Evolutionary conservation across 2,113 vertebrate species (phyloP).

Genomic region (Callocephalon fimbriatum): DNA sequence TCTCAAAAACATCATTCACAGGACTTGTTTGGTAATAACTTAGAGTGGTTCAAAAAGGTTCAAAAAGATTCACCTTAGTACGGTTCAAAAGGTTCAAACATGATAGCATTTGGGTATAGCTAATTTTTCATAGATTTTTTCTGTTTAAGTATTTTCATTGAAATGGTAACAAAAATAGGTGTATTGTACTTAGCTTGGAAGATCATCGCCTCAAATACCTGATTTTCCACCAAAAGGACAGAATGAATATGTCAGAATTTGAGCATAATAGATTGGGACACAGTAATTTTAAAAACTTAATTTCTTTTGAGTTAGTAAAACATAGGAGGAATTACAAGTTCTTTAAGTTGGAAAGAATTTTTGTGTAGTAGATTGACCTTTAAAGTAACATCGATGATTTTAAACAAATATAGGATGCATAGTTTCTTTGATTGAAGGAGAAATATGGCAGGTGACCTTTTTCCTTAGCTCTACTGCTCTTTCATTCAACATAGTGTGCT

Average conservation of each 20-base stretch:
- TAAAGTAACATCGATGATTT: neutral
- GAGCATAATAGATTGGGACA: neutral
- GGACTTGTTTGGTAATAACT: neutral
- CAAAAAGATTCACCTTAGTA: no score
- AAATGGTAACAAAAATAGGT: neutral
- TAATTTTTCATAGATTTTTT: neutral
- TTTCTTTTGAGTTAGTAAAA: neutral
- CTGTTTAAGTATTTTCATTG: neutral
- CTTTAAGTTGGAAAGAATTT: neutral
- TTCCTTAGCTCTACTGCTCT: neutral
- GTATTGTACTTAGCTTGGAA: neutral
- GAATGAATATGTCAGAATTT: neutral
- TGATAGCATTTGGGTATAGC: neutral
- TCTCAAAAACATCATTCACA: neutral
- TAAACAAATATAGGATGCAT: neutral
- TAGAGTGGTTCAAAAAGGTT: neutral
- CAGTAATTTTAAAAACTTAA: neutral
- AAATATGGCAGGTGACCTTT: neutral
- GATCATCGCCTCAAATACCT: neutral
- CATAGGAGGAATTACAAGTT: neutral
- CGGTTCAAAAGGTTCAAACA: neutral
- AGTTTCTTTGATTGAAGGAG: rapidly evolving
- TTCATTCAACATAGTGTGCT: neutral
- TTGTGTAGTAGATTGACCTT: neutral
- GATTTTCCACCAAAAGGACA: neutral